These are phyloP conservation scores for Eretmocerus hayati DNA, from an alignment of 2,888 invertebrate genomes.

Conservation along the genomic window DNA sequence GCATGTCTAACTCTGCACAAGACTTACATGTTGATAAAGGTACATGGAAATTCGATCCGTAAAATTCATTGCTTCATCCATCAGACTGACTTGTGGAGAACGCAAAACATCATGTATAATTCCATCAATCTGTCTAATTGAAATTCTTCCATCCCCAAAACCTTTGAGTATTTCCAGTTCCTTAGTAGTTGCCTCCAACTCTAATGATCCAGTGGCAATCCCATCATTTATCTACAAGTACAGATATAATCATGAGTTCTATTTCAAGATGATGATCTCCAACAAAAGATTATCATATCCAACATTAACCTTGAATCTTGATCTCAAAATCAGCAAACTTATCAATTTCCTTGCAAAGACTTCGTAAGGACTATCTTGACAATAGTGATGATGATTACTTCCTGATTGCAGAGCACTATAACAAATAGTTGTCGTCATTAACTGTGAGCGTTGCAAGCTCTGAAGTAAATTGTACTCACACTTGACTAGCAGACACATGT, in stretches of 20 bases:
- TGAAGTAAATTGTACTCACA: not conserved
- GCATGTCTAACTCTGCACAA: not conserved
- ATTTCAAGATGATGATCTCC: not conserved
- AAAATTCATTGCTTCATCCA: conserved; percentile 17
- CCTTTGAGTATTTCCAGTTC: conserved; percentile 30
- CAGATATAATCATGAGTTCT: not conserved
- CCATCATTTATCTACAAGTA: conserved; percentile 24
- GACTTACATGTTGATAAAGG: conserved; percentile 22
- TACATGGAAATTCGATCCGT: conserved; percentile 12
- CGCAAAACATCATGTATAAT: conserved; percentile 31
- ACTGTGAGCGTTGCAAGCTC: not conserved
- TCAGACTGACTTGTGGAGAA: conserved; percentile 11
- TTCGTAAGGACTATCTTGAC: conserved; percentile 23
- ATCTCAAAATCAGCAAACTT: conserved; percentile 30
- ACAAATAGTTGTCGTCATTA: not conserved
- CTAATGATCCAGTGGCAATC: conserved; percentile 25
- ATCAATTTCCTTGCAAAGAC: conserved; percentile 32
- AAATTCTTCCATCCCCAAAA: conserved; percentile 27
- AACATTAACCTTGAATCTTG: conserved; percentile 27
- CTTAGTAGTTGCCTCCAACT: conserved; percentile 26
- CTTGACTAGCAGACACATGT: too few species aligned
- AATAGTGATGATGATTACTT: not conserved
- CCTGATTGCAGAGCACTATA: not conserved
- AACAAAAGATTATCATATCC: not conserved
- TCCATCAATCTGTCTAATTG: conserved; percentile 32